Evolutionary conservation across 2,888 invertebrate genomes (phyloP), one percentile per base, ranked within the genome.

Genomic region (Agrilus mali): DNA sequence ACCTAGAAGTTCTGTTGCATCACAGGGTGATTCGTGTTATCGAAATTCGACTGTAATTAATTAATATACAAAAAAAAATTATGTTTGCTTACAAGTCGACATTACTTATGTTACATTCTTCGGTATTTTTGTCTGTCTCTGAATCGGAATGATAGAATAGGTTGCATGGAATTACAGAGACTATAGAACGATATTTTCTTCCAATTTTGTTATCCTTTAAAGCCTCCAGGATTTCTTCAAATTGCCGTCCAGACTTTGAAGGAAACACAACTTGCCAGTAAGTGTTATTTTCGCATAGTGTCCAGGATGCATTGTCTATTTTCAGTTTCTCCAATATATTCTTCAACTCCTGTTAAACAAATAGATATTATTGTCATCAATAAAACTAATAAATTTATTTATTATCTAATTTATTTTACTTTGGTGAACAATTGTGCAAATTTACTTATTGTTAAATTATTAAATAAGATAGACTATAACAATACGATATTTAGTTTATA

Each of bases 131-230:
- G 5, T 35, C 7, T 35, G 35, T 15, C 13, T 16, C 35, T 35
- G 35, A n/a, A 14, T 35, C 20, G 16, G 38, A 17, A 47, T 68
- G 63, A 57, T 73, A 75, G 51, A 71, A 74, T 20, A 78, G 63
- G n/a, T 75, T 69, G 54, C 80, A 81, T 12, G 79, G 80, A 48
- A 80, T 63, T 38, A 81, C 72, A 45, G 77, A 75, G 40, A 79
- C 69, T 4, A 73, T 69, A 1, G 78, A 79, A 41, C 74, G 70
- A 46, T 70, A 67, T 14, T 72, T 69, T 34, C 71, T 67, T 0
- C 81, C 81, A 46, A 82, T 75, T 14, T 78, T 76, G 56, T 74
- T 73, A 32, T 74, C 74, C 50, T 69, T 68, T 33, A 82, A 58
- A 12, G 75, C 67, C 46, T 73, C 72, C 32, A 79, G 64, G 8